A percentile compares a stretch with the other conserved stretches of the same genome.
Evolutionary conservation across 2,888 invertebrate species (phyloP).

Genomic region (Nomada lathburiana): DNA sequence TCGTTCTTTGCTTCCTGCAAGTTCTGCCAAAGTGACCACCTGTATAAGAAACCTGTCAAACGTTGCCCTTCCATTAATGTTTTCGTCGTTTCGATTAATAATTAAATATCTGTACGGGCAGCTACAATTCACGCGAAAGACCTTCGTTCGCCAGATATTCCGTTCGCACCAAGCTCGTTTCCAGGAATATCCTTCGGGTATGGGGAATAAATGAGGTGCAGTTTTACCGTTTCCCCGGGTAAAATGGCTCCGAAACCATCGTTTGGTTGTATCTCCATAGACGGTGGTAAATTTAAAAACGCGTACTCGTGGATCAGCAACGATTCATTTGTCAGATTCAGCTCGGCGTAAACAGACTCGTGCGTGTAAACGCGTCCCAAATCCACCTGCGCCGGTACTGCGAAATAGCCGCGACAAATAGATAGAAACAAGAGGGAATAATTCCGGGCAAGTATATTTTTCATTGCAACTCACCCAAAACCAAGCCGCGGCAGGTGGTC

Average conservation of each 20-base stretch:
- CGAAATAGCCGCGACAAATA: background rate
- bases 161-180: constrained; percentile 48
- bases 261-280: constrained; percentile 59
- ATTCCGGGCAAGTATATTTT: background rate
- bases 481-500: constrained; percentile 34
- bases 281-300: constrained; percentile 41
- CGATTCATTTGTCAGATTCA: constrained; percentile 36
- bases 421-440: background rate
- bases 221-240: constrained; percentile 55
- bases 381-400: constrained; percentile 34
- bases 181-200: constrained; percentile 53
- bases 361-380: constrained; percentile 39
- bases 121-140: background rate
- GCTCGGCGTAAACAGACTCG: constrained; percentile 36
- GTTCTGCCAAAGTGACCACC: constrained; percentile 34
- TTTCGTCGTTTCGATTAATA: too few relatives aligned
- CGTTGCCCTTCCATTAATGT: background rate
- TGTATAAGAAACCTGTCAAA: constrained; percentile 27
- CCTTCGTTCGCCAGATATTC: constrained; percentile 37
- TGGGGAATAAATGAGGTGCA: constrained; percentile 58
- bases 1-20: constrained; percentile 16
- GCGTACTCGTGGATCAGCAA: constrained; percentile 54
- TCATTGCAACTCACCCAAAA: constrained; percentile 27
- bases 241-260: constrained; percentile 59
- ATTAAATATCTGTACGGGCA: too few relatives aligned